Base-by-base conservation (phyloP, 2,113 vertebrate genomes). In the Procavia capensis region DNA sequence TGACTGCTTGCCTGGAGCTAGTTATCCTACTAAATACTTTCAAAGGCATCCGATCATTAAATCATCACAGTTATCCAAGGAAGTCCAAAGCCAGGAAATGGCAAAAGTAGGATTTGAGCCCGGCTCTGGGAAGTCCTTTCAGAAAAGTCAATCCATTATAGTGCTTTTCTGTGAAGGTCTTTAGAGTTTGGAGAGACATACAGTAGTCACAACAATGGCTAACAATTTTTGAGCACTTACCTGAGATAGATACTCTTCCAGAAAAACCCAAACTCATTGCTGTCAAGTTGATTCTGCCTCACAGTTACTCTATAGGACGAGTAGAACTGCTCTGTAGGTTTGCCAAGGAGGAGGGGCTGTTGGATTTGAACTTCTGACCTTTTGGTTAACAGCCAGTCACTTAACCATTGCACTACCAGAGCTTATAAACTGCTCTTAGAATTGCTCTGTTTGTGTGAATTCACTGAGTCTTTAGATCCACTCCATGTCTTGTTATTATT, bases 401-500 rank as follows among this genome's bases (percentile, higher is more conserved):
- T n/a, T n/a, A n/a, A n/a, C n/a, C n/a, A n/a, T n/a, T n/a, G n/a
- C n/a, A n/a, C n/a, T n/a, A n/a, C n/a, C n/a, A n/a, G n/a, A n/a
- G n/a, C n/a, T n/a, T n/a, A n/a, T n/a, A n/a, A n/a, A n/a, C n/a
- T n/a, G 16, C 24, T 92, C 57, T 90, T 50, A 57, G 36, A 93
- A 70, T 68, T 39, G 29, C n/a, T 94, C 79, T 94, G 61, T 50
- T 90, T 84, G 80, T 10, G 39, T 66, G 41, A 78, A 86, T 92
- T 90, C 54, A 79, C 57, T 78, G 83, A 61, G 29, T 94, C 47
- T 7, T 89, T 54, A 70, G 82, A 24, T 75, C 36, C 74, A 2
- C 41, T n/a, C 41, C 50, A 13, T 45, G 34, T 66, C 34, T 59
- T 63, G 81, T 72, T 82, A 64, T 86, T 80, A 25, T 80, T 64